Base-by-base conservation (phyloP, 2,888 invertebrate genomes). In the Oxyscelio sp. region DNA sequence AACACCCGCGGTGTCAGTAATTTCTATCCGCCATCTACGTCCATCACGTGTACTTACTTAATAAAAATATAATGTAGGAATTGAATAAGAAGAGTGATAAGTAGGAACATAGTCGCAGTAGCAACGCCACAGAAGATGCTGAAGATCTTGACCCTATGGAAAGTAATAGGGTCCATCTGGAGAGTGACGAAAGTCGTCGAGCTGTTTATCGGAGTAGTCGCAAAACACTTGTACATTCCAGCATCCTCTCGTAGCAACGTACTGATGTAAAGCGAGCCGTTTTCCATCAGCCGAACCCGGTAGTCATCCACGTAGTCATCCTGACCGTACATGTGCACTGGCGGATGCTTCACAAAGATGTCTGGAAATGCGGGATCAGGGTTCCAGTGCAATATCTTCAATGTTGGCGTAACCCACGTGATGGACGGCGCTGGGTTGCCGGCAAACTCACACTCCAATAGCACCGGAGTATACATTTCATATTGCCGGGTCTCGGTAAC, bases 401-500 rank as follows among this genome's bases (percentile, higher is more conserved):
- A 95, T 0, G 95, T 95, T 2, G 97, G 97, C 1, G 98, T 98
- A 27, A 97, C 96, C 98, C 98, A 98, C 11, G 97, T 97, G 65
- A 98, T 95, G 56, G 97, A 97, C 1, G 98, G 97, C 45, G 95
- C 94, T 0, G 98, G 98, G 91, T 97, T 96, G 0, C 97, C 97
- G 31, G 95, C 95, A 91, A 96, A 97, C 83, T 96, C 96, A 94
- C 98, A 98, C 90, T 97, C 96, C 34, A 98, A 94, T 17, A 97
- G 94, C 0, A 97, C 97, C 78, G 96, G 95, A 9, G 96, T 95
- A 90, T 96, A 95, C 73, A 97, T 93, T 84, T 96, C 93, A 50
- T 91, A 86, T 31, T 96, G 94, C 84, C 95, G 95, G 43, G 96
- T 95, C 2, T 96, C 96, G 15, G 96, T 96, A 68, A 95, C 95